Percentiles rank a stretch among this genome's conserved stretches.
These are phyloP conservation scores for Micrastur ruficollis DNA, from an alignment of 2,797 vertebrate genomes.

Conservation along the genomic window DNA sequence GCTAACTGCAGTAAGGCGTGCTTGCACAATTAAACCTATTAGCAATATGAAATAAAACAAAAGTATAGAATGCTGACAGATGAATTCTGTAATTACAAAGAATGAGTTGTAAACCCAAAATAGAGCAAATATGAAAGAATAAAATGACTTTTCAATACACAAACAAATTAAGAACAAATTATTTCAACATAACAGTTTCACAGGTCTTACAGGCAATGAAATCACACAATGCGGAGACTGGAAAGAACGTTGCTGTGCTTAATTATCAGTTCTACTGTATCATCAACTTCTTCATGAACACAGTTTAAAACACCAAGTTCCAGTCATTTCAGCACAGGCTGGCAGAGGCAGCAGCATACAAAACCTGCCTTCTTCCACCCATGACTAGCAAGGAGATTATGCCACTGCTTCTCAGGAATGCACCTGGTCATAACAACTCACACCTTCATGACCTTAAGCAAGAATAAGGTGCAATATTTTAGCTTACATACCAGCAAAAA, in stretches of 20 bases:
- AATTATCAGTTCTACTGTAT: background rate
- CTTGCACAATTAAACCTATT: background rate
- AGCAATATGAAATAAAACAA: background rate
- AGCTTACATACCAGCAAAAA: background rate
- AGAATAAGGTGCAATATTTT: background rate
- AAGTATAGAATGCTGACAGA: background rate
- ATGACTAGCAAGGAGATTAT: background rate
- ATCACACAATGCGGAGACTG: background rate
- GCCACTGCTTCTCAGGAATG: background rate
- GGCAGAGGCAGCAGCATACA: background rate
- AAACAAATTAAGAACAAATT: background rate
- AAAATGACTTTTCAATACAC: background rate
- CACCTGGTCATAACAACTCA: background rate
- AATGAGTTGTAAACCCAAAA: background rate
- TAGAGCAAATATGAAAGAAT: background rate
- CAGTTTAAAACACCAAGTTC: background rate
- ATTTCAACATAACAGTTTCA: background rate
- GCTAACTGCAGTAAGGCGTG: background rate
- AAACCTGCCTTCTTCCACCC: background rate
- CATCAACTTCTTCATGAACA: background rate
- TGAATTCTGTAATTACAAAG: background rate
- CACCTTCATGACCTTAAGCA: background rate
- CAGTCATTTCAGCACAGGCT: background rate
- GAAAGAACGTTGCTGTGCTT: background rate
- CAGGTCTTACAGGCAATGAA: background rate